phyloP scores from a whole-genome alignment of 1,140 invertebrate species.

The Drosophila punjabiensis region DNA sequence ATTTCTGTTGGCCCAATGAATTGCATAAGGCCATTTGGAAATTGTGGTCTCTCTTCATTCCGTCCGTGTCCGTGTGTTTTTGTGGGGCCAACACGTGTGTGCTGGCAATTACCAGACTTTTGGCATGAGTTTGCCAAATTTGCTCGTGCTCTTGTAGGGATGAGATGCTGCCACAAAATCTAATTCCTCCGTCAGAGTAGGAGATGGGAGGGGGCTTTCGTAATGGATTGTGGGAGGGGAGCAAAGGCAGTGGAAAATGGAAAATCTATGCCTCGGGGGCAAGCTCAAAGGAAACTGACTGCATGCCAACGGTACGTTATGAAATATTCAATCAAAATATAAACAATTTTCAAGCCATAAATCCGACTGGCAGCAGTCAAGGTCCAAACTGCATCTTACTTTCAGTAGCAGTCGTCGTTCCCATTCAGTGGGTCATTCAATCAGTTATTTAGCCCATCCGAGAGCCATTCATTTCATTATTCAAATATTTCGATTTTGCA shows the following conservation, averaged over 20 bases:
- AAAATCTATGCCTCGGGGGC: slow-evolving; percentile 26
- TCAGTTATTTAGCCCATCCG: slow-evolving; percentile 30
- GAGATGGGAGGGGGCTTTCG: slow-evolving; percentile 10
- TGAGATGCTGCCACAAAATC: slow-evolving; percentile 39
- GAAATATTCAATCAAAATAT: slow-evolving; percentile 72
- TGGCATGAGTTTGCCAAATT: slow-evolving; percentile 48
- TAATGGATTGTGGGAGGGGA: slow-evolving; percentile 36
- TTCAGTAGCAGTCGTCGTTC: neutral
- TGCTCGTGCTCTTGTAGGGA: slow-evolving; percentile 9
- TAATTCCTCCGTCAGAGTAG: slow-evolving; percentile 32
- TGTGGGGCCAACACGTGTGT: slow-evolving; percentile 36
- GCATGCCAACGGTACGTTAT: slow-evolving; percentile 47
- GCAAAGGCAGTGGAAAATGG: neutral
- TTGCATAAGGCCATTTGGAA: slow-evolving; percentile 48
- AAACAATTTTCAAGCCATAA: slow-evolving; percentile 63
- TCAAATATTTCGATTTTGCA: slow-evolving; percentile 65
- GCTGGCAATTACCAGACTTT: slow-evolving; percentile 39
- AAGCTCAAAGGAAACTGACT: slow-evolving; percentile 13
- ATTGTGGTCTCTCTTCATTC: slow-evolving; percentile 16
- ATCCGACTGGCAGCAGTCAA: slow-evolving; percentile 45
- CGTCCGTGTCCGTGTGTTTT: slow-evolving; percentile 4
- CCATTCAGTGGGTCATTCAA: slow-evolving; percentile 51
- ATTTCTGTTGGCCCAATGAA: slow-evolving; percentile 32
- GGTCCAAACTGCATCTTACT: neutral
- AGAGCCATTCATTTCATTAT: slow-evolving; percentile 62